Percentiles rank a stretch among this genome's conserved stretches.
Conservation (phyloP, 1,140 invertebrate genomes). For the Pseudachorutes palmiensis region DNA sequence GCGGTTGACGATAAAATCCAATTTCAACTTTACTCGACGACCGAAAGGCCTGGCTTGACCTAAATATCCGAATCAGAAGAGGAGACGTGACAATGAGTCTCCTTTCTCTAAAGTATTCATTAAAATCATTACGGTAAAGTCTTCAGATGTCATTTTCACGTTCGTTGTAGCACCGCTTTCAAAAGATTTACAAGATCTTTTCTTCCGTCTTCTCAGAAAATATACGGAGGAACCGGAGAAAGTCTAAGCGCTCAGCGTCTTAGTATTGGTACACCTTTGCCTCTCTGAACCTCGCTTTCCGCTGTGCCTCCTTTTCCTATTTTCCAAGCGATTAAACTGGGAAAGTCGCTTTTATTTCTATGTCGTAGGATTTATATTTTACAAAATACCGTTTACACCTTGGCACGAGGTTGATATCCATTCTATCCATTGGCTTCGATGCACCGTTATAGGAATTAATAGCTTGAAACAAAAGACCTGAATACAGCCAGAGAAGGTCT, state of each 20-base stretch:
- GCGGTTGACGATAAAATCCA: not conserved
- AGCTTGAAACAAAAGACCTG: too few species aligned
- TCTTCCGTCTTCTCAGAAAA: too few species aligned
- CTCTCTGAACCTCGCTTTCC: conserved; percentile 23
- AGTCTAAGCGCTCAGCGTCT: too few species aligned
- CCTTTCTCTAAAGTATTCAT: not conserved
- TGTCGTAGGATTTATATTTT: not conserved
- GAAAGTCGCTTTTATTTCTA: too few species aligned
- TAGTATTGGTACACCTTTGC: not conserved
- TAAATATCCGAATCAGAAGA: not conserved
- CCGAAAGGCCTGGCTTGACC: too few species aligned
- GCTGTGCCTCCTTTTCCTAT: too few species aligned
- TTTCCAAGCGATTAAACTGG: conserved; percentile 28
- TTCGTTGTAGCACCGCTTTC: not conserved
- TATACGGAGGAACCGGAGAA: too few species aligned
- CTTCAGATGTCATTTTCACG: not conserved
- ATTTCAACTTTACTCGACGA: not conserved
- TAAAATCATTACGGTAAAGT: not conserved
- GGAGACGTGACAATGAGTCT: not conserved
- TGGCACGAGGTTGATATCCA: too few species aligned
- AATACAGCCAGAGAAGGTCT: too few species aligned
- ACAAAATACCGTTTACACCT: too few species aligned
- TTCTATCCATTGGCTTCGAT: too few species aligned
- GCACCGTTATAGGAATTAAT: too few species aligned
- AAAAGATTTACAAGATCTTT: not conserved